Percentiles rank a stretch among this genome's conserved stretches.
Evolutionary conservation across 2,797 vertebrate species (phyloP).

Genomic region (Mormyrus hasselquistii): DNA sequence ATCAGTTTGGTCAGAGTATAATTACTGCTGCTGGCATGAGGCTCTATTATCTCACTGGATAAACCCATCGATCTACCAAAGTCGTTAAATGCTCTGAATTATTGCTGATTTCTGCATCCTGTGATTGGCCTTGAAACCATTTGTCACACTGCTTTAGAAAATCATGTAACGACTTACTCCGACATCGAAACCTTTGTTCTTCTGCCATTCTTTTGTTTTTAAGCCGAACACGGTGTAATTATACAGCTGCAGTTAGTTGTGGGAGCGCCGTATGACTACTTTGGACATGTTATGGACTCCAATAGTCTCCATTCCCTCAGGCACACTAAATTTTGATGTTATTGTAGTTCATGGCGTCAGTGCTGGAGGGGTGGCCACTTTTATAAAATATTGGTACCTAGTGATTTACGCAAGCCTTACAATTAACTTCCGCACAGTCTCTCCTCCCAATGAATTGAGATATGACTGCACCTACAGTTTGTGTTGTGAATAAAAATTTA

Average conservation of each 20-base stretch:
- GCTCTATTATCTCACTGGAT: not conserved
- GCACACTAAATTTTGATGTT: not conserved
- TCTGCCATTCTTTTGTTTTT: not conserved
- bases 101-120: not conserved
- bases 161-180: not conserved
- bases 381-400: not conserved
- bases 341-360: not conserved
- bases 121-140: not conserved
- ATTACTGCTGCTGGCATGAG: conserved; percentile 2
- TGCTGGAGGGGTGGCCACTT: not conserved
- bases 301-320: not conserved
- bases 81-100: not conserved
- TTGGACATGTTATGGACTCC: not conserved
- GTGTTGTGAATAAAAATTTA: not conserved
- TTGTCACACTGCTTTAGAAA: not conserved
- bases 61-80: not conserved
- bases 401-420: not conserved
- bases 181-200: not conserved
- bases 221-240: not conserved
- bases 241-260: not conserved
- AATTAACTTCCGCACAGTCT: not conserved
- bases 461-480: not conserved
- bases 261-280: not conserved
- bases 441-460: not conserved
- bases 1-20: not conserved